A percentile compares a stretch with the other conserved stretches of the same genome.
Evolutionary conservation across 2,888 invertebrate genomes (phyloP).

Genomic region (Thalpophila matura): DNA sequence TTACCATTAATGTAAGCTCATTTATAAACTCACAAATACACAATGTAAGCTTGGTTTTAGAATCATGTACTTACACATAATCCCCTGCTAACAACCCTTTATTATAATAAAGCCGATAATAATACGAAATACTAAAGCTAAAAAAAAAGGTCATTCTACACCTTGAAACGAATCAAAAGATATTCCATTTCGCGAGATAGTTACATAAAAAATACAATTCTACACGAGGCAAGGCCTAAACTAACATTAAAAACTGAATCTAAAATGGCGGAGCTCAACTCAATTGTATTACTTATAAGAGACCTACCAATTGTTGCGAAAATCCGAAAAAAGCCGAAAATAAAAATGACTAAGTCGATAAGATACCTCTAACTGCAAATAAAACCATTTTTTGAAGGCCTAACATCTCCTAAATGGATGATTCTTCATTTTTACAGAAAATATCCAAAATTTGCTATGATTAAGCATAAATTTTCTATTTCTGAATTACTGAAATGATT

Average conservation of each 20-base stretch:
- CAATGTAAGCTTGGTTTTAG: slow-evolving; percentile 25
- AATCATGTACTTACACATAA: slow-evolving; percentile 21
- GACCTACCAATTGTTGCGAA: slow-evolving; percentile 17
- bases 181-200: not conserved
- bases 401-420: too few species aligned
- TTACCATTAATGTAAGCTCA: slow-evolving; percentile 34
- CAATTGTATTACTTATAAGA: not conserved
- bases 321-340: slow-evolving; percentile 42
- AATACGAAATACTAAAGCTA: not conserved
- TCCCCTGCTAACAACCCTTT: slow-evolving; percentile 10
- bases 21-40: slow-evolving; percentile 43
- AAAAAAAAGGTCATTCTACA: not conserved
- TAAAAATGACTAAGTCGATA: slow-evolving; percentile 14
- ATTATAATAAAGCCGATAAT: slow-evolving; percentile 21
- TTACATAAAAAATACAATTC: slow-evolving; percentile 31
- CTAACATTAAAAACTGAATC: slow-evolving; percentile 41
- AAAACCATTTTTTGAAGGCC: too few species aligned
- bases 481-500: too few species aligned
- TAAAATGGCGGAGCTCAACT: slow-evolving; percentile 29
- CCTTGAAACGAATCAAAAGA: slow-evolving; percentile 19
- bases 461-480: too few species aligned
- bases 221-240: slow-evolving; percentile 35
- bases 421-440: too few species aligned
- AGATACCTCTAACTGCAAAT: too few species aligned
- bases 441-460: too few species aligned